A percentile compares a stretch with the other conserved stretches of the same genome.
phyloP scores from a whole-genome alignment of 2,888 invertebrate genomes.

The Polyploca ridens region DNA sequence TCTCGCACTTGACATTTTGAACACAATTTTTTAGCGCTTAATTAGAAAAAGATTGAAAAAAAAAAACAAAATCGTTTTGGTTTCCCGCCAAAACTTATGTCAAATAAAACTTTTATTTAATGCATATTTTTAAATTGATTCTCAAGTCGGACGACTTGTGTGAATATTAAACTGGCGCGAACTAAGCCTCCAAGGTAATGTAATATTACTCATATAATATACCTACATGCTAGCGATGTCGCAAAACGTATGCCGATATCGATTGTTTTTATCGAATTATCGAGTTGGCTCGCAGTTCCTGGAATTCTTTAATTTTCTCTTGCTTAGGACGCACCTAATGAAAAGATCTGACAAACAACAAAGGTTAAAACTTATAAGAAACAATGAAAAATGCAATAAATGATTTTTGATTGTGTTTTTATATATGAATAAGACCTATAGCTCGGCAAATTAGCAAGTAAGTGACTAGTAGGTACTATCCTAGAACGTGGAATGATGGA shows the following conservation, averaged over 20 bases:
- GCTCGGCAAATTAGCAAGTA: no score
- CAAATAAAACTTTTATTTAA: slow-evolving; percentile 20
- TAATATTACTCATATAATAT: slow-evolving; percentile 27
- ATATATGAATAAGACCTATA: no score
- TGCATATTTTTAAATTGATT: slow-evolving; percentile 19
- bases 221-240: slow-evolving; percentile 21
- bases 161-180: slow-evolving; percentile 31
- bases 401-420: no score
- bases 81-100: slow-evolving; percentile 29
- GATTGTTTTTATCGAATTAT: neutral
- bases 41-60: slow-evolving; percentile 14
- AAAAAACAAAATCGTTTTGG: slow-evolving; percentile 17
- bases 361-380: no score
- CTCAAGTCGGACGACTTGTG: slow-evolving; percentile 26
- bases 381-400: no score
- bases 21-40: neutral
- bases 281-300: no score
- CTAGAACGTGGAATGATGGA: no score
- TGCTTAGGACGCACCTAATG: no score
- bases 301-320: no score
- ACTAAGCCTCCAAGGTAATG: slow-evolving; percentile 43
- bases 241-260: neutral
- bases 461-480: no score
- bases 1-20: slow-evolving; percentile 50
- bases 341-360: no score